Evolutionary conservation across 2,888 invertebrate genomes (phyloP).

Genomic region (Malthinus seriepunctatus): DNA sequence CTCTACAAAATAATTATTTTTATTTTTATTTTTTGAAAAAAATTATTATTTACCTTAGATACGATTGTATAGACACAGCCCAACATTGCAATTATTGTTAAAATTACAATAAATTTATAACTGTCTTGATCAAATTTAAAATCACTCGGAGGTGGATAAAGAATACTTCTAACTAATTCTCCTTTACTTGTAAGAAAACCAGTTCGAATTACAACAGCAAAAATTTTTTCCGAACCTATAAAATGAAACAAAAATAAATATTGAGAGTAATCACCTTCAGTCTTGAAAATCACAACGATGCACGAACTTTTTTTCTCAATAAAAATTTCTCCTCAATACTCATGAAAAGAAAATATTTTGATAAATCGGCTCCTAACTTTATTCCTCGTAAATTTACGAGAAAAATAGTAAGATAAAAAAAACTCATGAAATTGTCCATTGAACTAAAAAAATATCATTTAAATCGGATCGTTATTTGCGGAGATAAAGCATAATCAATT

Average conservation of each 20-base stretch:
- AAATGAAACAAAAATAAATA: not conserved
- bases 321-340: too few relatives aligned
- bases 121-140: slow-evolving; percentile 96
- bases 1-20: slow-evolving; percentile 54
- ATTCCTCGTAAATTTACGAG: too few relatives aligned
- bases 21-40: not conserved
- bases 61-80: slow-evolving; percentile 89
- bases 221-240: slow-evolving; percentile 38
- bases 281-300: too few relatives aligned
- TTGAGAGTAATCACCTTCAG: too few relatives aligned
- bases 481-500: too few relatives aligned
- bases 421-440: too few relatives aligned
- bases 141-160: slow-evolving; percentile 94
- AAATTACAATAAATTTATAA: slow-evolving; percentile 83
- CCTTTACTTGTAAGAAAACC: slow-evolving; percentile 93
- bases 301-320: too few relatives aligned
- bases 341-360: too few relatives aligned
- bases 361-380: too few relatives aligned
- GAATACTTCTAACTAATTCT: slow-evolving; percentile 82
- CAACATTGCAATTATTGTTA: slow-evolving; percentile 75
- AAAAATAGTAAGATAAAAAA: too few relatives aligned
- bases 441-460: too few relatives aligned
- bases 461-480: too few relatives aligned
- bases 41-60: slow-evolving; percentile 68
- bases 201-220: slow-evolving; percentile 78